Conservation (phyloP, 2,113 vertebrate genomes). For the Halichoerus grypus region DNA sequence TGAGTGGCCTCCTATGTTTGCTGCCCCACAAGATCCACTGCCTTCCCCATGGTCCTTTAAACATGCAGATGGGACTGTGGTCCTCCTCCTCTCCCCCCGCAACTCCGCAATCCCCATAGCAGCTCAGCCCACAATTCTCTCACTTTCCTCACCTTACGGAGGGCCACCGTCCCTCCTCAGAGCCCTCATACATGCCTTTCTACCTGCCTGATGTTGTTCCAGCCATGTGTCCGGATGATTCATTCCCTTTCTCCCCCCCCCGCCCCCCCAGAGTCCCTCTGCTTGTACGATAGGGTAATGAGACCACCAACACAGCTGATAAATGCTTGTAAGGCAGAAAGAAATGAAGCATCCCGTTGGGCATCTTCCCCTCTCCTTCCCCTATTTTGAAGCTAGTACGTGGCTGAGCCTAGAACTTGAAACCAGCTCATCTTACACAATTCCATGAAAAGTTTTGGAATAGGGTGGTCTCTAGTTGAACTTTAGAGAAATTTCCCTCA, state of each 20-base stretch:
- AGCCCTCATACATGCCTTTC: background rate
- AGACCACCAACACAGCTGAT: background rate
- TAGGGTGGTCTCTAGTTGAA: background rate
- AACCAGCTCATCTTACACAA: background rate
- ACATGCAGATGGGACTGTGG: background rate
- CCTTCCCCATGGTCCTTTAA: background rate
- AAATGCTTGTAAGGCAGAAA: background rate
- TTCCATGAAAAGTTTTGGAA: background rate
- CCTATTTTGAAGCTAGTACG: background rate
- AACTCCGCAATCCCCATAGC: background rate
- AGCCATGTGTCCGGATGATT: background rate
- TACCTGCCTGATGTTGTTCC: background rate
- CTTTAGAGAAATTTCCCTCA: background rate
- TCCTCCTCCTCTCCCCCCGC: background rate
- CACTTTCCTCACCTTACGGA: background rate
- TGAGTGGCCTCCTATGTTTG: background rate
- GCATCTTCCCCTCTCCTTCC: background rate
- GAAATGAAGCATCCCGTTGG: background rate
- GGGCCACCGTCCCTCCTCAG: background rate
- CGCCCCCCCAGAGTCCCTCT: background rate
- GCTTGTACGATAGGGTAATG: background rate
- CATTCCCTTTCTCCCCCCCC: background rate
- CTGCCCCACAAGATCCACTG: background rate
- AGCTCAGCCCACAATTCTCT: background rate
- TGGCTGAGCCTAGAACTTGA: background rate